These are phyloP conservation scores for Dendrolimus pini DNA, from an alignment of 2,888 invertebrate genomes.

Conservation along the genomic window DNA sequence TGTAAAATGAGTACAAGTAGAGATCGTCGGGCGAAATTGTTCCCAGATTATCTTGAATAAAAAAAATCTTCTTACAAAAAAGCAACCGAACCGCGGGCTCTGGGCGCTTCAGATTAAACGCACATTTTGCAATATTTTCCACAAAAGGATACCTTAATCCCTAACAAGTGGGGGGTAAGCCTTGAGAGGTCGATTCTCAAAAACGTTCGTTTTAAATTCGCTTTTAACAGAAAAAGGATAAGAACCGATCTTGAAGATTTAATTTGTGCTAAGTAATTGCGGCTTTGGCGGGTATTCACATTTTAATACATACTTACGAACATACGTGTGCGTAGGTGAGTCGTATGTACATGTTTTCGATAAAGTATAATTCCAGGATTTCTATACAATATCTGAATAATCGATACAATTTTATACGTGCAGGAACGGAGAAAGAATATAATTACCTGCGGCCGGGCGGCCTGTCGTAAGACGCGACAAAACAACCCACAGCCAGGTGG, in stretches of 20 bases:
- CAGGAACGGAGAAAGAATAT: no score
- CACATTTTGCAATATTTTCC: constrained; percentile 70
- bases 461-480: no score
- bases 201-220: constrained; percentile 36
- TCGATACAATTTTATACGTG: no score
- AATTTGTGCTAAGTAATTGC: neutral
- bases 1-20: constrained; percentile 18
- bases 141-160: constrained; percentile 75
- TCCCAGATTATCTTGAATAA: constrained; percentile 48
- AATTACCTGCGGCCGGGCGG: no score
- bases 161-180: constrained; percentile 64
- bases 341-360: no score
- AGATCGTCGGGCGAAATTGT: constrained; percentile 32
- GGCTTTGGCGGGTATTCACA: neutral
- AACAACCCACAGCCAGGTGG: no score
- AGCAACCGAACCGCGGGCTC: constrained; percentile 49
- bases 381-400: no score
- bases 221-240: constrained; percentile 14
- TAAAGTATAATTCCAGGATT: no score
- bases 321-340: no score
- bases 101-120: constrained; percentile 58
- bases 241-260: neutral
- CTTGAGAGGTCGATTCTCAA: constrained; percentile 43
- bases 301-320: no score
- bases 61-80: constrained; percentile 54